Evolutionary conservation across 1,140 invertebrate species (phyloP), one percentile per base, ranked within the genome.

Genomic region (Microplitis demolitor): DNA sequence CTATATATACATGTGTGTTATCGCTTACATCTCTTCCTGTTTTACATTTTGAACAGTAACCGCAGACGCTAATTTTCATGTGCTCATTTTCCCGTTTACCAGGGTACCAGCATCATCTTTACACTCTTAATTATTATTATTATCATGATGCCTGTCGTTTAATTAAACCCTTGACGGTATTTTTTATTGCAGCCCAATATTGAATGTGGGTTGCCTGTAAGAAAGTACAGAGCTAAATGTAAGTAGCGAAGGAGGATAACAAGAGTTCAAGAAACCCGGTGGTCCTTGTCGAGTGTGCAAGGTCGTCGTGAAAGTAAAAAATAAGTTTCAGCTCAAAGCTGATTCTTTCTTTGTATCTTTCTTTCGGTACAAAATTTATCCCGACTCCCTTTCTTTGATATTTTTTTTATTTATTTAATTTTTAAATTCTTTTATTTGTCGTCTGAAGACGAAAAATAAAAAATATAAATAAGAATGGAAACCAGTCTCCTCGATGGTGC

Each of bases 211-310:
- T 8, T 58, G 24, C 3, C 9, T 24, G 24, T 24, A 24, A 16
- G 14, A 1, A 11, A 16, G 14, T 58, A 31, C 24, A 31, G 16
- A 58, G 24, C 24, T 24, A 4, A 58, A 16, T 58, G 56, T 9
- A 58, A 9, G 14, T n/a, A 58, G 5, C n/a, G 14, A 6, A 11
- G 13, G 60, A 62, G 33, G 60, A 35, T 62, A 45, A 9, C 35
- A 60, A 60, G 11, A 45, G 81, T 76, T 83, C 79, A 80, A 82
- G 51, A 73, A 78, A 80, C 81, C 74, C 74, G 56, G 45, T 64
- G 77, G 81, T 83, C 81, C 82, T 83, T 83, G 81, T 77, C 66
- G 75, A 72, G 66, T 68, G 72, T 66, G 76, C 81, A 83, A 83
- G 82, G 82, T 82, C 80, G 79, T 53, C 67, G 62, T 58, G 67